These are phyloP conservation scores for Aphelinus atriplicis DNA, from an alignment of 1,140 invertebrate species.

Conservation along the genomic window DNA sequence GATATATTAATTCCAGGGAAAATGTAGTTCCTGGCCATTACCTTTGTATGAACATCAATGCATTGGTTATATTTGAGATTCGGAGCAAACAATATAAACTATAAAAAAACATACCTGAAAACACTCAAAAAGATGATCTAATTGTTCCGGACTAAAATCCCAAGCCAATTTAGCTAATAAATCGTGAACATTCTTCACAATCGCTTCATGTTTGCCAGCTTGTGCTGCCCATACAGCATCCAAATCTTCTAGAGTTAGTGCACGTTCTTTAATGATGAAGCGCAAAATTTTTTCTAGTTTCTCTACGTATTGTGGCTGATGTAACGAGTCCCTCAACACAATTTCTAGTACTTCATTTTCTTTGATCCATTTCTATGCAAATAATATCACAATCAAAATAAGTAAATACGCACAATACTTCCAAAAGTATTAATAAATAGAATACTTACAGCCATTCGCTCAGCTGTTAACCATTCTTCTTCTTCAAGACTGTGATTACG, in stretches of 20 bases:
- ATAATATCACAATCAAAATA: conserved; percentile 37
- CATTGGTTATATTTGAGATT: background rate
- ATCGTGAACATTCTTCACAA: conserved; percentile 97
- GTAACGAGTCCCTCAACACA: conserved; percentile 92
- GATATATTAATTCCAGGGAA: conserved; percentile 21
- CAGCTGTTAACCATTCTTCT: conserved; percentile 93
- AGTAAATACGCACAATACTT: conserved; percentile 19
- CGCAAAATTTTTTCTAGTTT: conserved; percentile 97
- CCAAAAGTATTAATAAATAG: background rate
- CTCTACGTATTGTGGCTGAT: conserved; percentile 98
- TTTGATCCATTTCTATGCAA: conserved; percentile 90
- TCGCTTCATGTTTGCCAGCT: conserved; percentile 93
- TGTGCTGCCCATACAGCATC: conserved; percentile 97
- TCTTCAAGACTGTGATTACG: conserved; percentile 77
- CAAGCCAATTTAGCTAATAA: conserved; percentile 95
- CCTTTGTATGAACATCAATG: background rate
- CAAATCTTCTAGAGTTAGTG: conserved; percentile 89
- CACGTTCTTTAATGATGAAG: conserved; percentile 95
- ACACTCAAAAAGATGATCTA: conserved; percentile 97
- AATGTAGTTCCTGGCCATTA: conserved; percentile 2
- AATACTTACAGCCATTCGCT: conserved; percentile 87
- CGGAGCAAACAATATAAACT: background rate
- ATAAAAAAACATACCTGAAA: conserved; percentile 78
- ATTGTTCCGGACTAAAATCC: conserved; percentile 97
- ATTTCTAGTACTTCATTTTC: conserved; percentile 96